A percentile compares a stretch with the other conserved stretches of the same genome.
phyloP scores from a whole-genome alignment of 2,888 invertebrate species.

The Eudasyphora cyanicolor region DNA sequence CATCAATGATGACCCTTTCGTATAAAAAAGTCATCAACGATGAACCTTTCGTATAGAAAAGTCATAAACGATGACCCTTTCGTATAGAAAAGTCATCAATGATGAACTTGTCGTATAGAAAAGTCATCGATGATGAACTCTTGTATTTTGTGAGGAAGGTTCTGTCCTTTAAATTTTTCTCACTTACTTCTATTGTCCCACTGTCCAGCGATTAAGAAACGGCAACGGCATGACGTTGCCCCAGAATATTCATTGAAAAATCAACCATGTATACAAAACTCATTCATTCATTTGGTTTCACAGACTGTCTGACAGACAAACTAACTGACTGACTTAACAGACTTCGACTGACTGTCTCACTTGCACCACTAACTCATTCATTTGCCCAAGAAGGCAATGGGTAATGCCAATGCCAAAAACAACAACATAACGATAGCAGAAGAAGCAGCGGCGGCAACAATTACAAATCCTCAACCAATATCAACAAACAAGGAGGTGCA shows the following conservation, averaged over 20 bases:
- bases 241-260: background rate
- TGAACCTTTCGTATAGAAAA: too few relatives aligned
- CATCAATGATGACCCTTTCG: too few relatives aligned
- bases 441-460: too few relatives aligned
- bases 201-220: background rate
- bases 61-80: too few relatives aligned
- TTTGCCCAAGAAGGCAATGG: background rate
- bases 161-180: too few relatives aligned
- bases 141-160: too few relatives aligned
- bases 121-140: too few relatives aligned
- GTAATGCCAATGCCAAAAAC: slow-evolving; percentile 2
- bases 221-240: background rate
- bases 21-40: too few relatives aligned
- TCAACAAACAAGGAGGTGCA: slow-evolving; percentile 25
- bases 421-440: too few relatives aligned
- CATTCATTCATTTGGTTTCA: background rate
- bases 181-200: background rate
- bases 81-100: too few relatives aligned
- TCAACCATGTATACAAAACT: slow-evolving; percentile 20
- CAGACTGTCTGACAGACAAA: background rate
- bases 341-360: background rate
- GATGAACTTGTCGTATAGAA: too few relatives aligned
- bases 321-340: background rate
- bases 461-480: slow-evolving; percentile 35
- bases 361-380: background rate